These are phyloP conservation scores for Chinchilla lanigera DNA, from an alignment of 2,113 vertebrate species.

Conservation along the genomic window DNA sequence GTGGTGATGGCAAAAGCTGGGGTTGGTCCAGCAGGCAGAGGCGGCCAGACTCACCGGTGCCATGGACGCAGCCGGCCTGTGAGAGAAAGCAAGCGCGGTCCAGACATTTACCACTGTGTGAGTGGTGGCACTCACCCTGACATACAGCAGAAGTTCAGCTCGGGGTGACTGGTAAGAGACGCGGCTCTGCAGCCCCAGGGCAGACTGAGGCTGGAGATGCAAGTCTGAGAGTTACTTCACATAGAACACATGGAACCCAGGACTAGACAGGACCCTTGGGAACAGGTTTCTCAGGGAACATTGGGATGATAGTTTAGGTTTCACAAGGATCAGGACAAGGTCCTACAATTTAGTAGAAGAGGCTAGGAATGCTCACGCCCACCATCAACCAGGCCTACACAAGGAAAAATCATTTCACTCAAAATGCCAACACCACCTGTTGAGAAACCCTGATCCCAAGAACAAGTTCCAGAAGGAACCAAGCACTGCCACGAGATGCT, in stretches of 20 bases:
- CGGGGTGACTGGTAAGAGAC: neutral
- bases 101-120: neutral
- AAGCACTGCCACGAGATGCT: neutral
- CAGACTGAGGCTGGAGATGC: neutral
- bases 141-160: neutral
- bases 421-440: neutral
- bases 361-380: neutral
- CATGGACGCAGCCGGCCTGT: accelerated
- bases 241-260: accelerated
- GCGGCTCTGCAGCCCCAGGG: neutral
- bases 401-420: neutral
- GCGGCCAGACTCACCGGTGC: neutral
- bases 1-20: neutral
- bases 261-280: neutral
- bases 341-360: neutral
- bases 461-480: no score
- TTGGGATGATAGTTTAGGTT: neutral
- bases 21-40: neutral
- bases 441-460: neutral
- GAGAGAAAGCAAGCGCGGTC: neutral
- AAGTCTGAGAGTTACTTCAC: neutral
- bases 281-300: neutral
- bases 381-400: neutral
- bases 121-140: neutral
- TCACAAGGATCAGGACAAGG: neutral